Conservation (phyloP, 2,797 vertebrate species). For the Poeciliopsis infans region DNA sequence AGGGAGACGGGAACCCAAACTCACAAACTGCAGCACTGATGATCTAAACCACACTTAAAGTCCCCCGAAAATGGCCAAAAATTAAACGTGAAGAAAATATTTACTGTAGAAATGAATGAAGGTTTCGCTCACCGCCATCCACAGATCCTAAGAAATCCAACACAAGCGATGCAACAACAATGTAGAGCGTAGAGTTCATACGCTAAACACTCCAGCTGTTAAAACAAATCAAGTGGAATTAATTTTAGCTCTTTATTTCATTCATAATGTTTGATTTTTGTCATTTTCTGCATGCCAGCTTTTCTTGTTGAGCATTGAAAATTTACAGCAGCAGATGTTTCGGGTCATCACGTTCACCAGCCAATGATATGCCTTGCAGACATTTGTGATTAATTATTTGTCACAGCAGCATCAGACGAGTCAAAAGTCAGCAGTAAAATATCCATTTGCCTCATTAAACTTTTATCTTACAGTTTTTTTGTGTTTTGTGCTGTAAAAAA, state of each 20-base stretch:
- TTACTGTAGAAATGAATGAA: background rate
- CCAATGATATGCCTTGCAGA: background rate
- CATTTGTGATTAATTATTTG: slow-evolving; percentile 13
- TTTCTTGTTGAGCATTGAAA: background rate
- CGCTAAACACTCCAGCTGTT: background rate
- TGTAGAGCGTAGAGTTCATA: background rate
- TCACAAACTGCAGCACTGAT: background rate
- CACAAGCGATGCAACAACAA: background rate
- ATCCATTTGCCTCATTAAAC: background rate
- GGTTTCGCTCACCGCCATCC: background rate
- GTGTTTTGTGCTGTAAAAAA: background rate
- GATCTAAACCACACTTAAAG: background rate
- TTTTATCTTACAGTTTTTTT: background rate
- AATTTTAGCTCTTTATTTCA: background rate
- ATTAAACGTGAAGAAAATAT: too few species aligned
- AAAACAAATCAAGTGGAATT: background rate
- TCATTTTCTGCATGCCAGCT: background rate
- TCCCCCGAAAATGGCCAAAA: too few species aligned
- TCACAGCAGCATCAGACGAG: background rate
- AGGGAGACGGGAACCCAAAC: background rate
- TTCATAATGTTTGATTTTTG: background rate
- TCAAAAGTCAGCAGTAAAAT: slow-evolving; percentile 5
- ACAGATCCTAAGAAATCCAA: background rate
- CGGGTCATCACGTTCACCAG: background rate
- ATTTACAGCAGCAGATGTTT: background rate